Evolutionary conservation across 2,113 vertebrate species (phyloP).

Genomic region (Actenoides hombroni): DNA sequence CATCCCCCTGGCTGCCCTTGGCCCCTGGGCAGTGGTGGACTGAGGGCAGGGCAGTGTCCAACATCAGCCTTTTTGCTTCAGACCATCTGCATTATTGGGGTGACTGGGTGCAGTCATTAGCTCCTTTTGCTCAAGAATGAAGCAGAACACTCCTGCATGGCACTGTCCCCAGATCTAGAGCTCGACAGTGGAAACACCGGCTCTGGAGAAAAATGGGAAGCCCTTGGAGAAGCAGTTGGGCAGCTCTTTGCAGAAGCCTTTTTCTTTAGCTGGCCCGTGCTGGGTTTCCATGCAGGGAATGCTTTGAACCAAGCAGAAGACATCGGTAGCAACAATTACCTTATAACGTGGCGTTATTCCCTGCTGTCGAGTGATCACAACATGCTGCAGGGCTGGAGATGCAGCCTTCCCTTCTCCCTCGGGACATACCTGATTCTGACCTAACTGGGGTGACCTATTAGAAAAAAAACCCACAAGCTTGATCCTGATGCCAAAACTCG

Average conservation of each 20-base stretch:
- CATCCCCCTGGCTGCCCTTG: no score
- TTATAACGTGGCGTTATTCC: background rate
- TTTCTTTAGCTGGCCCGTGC: background rate
- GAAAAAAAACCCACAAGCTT: background rate
- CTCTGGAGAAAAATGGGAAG: background rate
- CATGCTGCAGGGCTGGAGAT: background rate
- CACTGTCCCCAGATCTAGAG: background rate
- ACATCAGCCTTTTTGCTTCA: background rate
- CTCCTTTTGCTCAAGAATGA: background rate
- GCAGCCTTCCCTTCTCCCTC: background rate
- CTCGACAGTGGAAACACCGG: background rate
- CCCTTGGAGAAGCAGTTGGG: background rate
- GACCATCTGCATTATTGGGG: background rate
- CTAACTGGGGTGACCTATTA: background rate
- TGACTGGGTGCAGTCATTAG: background rate
- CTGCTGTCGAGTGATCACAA: background rate
- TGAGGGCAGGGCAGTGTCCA: no score
- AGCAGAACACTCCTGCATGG: background rate
- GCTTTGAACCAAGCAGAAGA: background rate
- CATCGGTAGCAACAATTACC: accelerated
- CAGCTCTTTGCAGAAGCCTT: background rate
- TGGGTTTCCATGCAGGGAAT: background rate
- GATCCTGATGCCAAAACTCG: background rate
- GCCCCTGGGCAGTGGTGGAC: background rate
- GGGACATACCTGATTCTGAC: background rate